phyloP scores from a whole-genome alignment of 2,888 invertebrate genomes.

The Tachina grossa region DNA sequence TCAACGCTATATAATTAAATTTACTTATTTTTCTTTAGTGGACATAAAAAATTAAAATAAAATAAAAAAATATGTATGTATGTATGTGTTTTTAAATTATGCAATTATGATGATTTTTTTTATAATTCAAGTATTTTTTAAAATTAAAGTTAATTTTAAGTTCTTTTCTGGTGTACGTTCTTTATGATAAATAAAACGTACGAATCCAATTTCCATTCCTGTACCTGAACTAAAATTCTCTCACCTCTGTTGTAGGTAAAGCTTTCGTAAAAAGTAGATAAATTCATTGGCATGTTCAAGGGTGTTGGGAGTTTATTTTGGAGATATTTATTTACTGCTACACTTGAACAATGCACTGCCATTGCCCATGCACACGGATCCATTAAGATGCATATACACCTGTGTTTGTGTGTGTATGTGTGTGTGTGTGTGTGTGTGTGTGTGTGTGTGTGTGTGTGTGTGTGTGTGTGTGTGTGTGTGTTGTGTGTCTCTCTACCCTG shows the following conservation, averaged over 20 bases:
- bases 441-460: background rate
- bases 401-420: background rate
- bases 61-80: too few relatives aligned
- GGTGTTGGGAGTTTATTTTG: slow-evolving; percentile 36
- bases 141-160: too few relatives aligned
- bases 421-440: background rate
- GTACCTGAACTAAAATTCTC: background rate
- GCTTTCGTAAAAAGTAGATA: slow-evolving; percentile 1
- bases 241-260: slow-evolving; percentile 26
- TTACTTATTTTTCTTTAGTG: too few relatives aligned
- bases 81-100: too few relatives aligned
- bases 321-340: slow-evolving; percentile 38
- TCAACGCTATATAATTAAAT: too few relatives aligned
- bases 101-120: too few relatives aligned
- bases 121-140: too few relatives aligned
- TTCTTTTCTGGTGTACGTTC: too few relatives aligned
- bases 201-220: too few relatives aligned
- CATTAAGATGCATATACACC: background rate
- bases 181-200: too few relatives aligned
- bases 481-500: background rate
- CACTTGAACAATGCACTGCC: slow-evolving; percentile 3
- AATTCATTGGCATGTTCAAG: slow-evolving; percentile 6
- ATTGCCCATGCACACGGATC: background rate
- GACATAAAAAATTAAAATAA: too few relatives aligned
- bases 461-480: background rate